Evolutionary conservation across 2,797 vertebrate genomes (phyloP), one percentile per base, ranked within the genome.

Genomic region (Gobionotothen gibberifrons): DNA sequence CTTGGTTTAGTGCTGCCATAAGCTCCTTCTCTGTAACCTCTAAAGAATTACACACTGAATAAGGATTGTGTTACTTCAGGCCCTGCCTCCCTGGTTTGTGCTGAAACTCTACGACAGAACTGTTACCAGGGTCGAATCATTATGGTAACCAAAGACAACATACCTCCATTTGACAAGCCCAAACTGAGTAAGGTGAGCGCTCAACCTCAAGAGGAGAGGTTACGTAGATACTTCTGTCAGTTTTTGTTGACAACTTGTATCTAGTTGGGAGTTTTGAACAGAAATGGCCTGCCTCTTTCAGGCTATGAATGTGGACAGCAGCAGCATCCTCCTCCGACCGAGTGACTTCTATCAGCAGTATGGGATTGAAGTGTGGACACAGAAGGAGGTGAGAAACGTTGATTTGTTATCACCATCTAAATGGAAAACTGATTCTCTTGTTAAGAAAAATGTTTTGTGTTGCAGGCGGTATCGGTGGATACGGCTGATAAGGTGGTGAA

Each of bases 61-160:
- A 36, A 32, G 3, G 19, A 13, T 21, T 40, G 16, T 60, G 42
- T 83, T 40, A 3, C 32, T 16, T 44, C 2, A 98, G 97, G 97
- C 6, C 96, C 96, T 11, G 96, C 97, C 36, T 92, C 96, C 0
- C 81, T 97, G 87, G 89, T 94, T 14, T 97, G 97, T 54, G 96
- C 97, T 16, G 97, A 98, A 88, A 97, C 93, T 0, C 95, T 98
- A 69, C 93, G 96, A 1, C 97, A 97, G 79, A 96, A 96, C 78
- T 88, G 89, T 44, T 97, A 96, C 77, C 90, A 86, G 0, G 96
- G 97, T 70, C 92, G 93, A 81, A 94, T 97, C 81, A 60, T 97
- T 85, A 92, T 97, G 76, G 85, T 93, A 67, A 97, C 95, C 72
- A 95, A 79, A 52, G 96, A 97, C 76, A 88, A 65, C 1, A 80